Conservation (phyloP, 2,888 invertebrate species). For the Leistus spinibarbis region DNA sequence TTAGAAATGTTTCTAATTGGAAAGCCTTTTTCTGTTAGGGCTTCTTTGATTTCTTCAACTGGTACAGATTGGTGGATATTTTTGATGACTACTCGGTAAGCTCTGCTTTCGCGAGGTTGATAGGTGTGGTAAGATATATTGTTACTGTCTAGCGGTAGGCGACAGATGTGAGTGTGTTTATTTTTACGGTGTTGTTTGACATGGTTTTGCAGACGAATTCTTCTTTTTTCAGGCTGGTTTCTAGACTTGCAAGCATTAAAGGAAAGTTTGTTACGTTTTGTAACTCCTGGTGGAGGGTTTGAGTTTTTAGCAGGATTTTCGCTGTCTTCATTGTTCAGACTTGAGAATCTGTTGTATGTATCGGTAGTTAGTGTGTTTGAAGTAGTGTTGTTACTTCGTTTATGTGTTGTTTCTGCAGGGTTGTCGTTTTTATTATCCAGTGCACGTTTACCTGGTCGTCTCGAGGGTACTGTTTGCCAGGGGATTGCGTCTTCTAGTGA, state of each 20-base stretch:
- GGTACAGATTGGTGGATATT: neutral
- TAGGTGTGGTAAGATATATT: neutral
- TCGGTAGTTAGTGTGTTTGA: no score
- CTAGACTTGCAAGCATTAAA: neutral
- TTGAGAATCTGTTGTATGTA: no score
- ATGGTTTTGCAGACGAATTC: neutral
- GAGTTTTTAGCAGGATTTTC: conserved; percentile 1
- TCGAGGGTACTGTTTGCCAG: no score
- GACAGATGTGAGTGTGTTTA: neutral
- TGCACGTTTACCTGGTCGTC: no score
- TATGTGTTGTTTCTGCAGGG: no score
- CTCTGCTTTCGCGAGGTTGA: no score
- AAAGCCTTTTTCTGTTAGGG: conserved; percentile 6
- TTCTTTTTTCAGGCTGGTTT: neutral
- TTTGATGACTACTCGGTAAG: no score
- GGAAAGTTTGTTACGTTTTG: no score
- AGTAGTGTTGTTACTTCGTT: no score
- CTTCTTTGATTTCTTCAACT: conserved; percentile 6
- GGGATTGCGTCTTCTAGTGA: no score
- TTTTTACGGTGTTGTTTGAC: neutral
- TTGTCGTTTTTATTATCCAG: no score
- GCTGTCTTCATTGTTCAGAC: neutral
- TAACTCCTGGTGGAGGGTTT: no score
- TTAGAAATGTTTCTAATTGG: conserved; percentile 8
- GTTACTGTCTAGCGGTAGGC: neutral